Percentiles rank a stretch among this genome's conserved stretches.
These are phyloP conservation scores for Eupithecia pulchellata DNA, from an alignment of 2,888 invertebrate genomes.

Conservation along the genomic window DNA sequence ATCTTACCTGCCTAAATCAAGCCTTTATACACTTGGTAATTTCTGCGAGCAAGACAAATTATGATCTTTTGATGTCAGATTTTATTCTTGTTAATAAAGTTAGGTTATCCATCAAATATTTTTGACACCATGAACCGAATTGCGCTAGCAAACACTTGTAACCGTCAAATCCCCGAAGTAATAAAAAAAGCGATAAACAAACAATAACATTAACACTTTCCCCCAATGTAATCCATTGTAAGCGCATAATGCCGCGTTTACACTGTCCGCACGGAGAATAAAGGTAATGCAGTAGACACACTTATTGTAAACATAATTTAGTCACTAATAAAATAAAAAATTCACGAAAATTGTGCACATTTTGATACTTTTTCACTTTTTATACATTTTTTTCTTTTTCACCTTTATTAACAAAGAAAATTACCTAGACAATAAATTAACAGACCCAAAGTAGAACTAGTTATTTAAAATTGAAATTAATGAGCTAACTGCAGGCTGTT, in stretches of 20 bases:
- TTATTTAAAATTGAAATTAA: no score
- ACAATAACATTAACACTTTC: constrained; percentile 42
- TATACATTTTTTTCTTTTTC: no score
- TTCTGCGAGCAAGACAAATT: background rate
- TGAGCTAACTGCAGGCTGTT: no score
- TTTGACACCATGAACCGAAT: constrained; percentile 1
- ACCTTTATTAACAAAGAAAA: no score
- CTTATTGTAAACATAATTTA: background rate
- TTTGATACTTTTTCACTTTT: no score
- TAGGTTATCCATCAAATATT: background rate
- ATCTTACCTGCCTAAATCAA: background rate
- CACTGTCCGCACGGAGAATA: constrained; percentile 32
- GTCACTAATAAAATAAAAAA: background rate
- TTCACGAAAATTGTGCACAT: no score
- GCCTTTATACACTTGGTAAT: background rate
- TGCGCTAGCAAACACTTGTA: constrained; percentile 22
- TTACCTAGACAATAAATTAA: no score
- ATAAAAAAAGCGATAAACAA: constrained; percentile 45
- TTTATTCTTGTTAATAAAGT: background rate
- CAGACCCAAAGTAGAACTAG: no score
- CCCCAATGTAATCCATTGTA: constrained; percentile 40
- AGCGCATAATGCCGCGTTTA: constrained; percentile 35
- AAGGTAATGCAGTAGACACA: constrained; percentile 15
- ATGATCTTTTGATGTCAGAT: background rate
- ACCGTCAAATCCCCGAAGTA: constrained; percentile 32